phyloP scores from a whole-genome alignment of 2,113 vertebrate genomes.

The Helogale parvula region DNA sequence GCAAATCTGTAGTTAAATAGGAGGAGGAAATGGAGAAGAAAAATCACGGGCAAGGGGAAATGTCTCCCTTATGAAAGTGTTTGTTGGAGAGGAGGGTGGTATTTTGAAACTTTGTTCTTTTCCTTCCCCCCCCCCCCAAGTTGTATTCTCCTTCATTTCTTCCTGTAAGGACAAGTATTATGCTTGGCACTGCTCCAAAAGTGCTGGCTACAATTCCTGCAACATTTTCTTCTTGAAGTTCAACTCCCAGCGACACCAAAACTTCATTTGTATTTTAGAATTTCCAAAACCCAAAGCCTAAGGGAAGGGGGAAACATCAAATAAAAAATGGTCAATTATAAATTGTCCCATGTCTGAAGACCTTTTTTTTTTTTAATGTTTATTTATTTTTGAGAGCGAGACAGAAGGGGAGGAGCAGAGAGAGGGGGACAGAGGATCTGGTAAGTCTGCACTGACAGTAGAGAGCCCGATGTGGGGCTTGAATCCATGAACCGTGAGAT shows the following conservation, averaged over 20 bases:
- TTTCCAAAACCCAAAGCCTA: slow-evolving; percentile 2
- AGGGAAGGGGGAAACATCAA: background rate
- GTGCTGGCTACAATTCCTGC: background rate
- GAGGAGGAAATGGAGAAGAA: background rate
- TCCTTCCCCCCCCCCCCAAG: background rate
- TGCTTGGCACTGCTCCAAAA: background rate
- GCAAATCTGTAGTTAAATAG: background rate
- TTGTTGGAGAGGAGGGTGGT: background rate
- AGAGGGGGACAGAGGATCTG: too few relatives aligned
- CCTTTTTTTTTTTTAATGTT: background rate
- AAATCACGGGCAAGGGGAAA: background rate
- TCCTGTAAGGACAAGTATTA: background rate
- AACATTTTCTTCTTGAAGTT: background rate
- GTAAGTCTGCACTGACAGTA: too few relatives aligned
- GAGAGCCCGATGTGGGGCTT: too few relatives aligned
- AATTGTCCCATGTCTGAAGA: background rate
- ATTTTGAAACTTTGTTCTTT: background rate
- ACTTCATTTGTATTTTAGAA: slow-evolving; percentile 40
- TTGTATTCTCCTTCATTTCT: background rate
- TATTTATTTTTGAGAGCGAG: too few relatives aligned
- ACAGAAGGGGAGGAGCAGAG: too few relatives aligned
- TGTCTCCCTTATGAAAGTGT: background rate
- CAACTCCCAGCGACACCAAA: background rate
- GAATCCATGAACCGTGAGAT: too few relatives aligned
- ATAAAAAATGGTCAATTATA: background rate